A percentile compares a stretch with the other conserved stretches of the same genome.
phyloP scores from a whole-genome alignment of 2,888 invertebrate genomes.

The Mimumesa dahlbomi region DNA sequence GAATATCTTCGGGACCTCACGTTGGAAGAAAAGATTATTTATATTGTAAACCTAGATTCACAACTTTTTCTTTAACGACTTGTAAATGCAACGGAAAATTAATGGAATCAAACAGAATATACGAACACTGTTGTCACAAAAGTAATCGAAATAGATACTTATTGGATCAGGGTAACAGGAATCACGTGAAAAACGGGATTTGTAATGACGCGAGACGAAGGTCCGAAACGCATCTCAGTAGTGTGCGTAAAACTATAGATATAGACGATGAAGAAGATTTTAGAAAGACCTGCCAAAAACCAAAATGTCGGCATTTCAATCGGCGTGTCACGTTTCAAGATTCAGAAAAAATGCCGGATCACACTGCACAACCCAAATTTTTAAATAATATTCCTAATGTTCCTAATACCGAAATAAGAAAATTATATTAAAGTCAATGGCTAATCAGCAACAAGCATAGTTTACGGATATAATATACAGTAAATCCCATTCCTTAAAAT shows the following conservation, averaged over 20 bases:
- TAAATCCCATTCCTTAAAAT: no score
- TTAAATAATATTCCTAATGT: no score
- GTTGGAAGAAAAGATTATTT: neutral
- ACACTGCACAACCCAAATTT: no score
- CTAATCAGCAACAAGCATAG: no score
- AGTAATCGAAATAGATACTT: neutral
- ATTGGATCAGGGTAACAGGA: neutral
- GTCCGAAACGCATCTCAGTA: slow-evolving; percentile 9
- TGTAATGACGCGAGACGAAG: slow-evolving; percentile 16
- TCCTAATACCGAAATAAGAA: no score
- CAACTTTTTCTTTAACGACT: slow-evolving; percentile 19
- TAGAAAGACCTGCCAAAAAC: neutral
- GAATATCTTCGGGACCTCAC: neutral
- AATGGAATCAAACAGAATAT: neutral
- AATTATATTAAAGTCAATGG: no score
- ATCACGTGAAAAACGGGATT: neutral
- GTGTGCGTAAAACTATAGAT: neutral
- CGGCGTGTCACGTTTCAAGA: slow-evolving; percentile 35
- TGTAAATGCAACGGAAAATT: neutral
- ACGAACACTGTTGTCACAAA: neutral
- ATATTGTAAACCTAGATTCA: slow-evolving; percentile 24
- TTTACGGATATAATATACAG: neutral
- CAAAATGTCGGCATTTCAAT: neutral
- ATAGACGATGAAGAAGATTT: neutral
- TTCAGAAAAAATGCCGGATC: neutral